Evolutionary conservation across 2,113 vertebrate species (phyloP).

Genomic region (Dissostichus mawsoni): DNA sequence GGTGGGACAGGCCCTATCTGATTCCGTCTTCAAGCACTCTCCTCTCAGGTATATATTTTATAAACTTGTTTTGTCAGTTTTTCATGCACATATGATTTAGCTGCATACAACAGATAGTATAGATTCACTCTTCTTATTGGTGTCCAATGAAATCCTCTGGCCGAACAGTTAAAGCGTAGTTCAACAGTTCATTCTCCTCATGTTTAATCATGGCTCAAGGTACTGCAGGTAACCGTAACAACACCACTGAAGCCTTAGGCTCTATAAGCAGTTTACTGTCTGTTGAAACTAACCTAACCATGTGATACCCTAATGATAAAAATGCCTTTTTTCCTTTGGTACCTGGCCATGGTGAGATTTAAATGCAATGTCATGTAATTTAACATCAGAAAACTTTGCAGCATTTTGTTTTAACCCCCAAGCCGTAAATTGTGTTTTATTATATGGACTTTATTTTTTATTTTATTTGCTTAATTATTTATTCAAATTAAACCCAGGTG

Average conservation of each 20-base stretch:
- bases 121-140: background rate
- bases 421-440: background rate
- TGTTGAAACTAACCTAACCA: background rate
- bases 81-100: background rate
- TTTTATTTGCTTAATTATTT: background rate
- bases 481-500: background rate
- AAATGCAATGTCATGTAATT: too few species aligned
- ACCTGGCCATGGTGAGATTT: background rate
- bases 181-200: background rate
- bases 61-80: background rate
- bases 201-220: background rate
- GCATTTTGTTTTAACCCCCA: background rate
- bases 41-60: constrained; percentile 76
- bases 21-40: constrained; percentile 76
- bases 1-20: constrained; percentile 82
- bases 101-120: background rate
- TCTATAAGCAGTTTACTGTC: background rate
- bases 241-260: background rate
- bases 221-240: background rate
- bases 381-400: too few species aligned
- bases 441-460: background rate
- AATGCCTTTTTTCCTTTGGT: background rate
- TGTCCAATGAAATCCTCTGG: background rate
- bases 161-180: background rate
- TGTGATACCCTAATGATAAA: background rate